Evolutionary conservation across 2,113 vertebrate species (phyloP), one percentile per base, ranked within the genome.

Genomic region (Vidua chalybeata): DNA sequence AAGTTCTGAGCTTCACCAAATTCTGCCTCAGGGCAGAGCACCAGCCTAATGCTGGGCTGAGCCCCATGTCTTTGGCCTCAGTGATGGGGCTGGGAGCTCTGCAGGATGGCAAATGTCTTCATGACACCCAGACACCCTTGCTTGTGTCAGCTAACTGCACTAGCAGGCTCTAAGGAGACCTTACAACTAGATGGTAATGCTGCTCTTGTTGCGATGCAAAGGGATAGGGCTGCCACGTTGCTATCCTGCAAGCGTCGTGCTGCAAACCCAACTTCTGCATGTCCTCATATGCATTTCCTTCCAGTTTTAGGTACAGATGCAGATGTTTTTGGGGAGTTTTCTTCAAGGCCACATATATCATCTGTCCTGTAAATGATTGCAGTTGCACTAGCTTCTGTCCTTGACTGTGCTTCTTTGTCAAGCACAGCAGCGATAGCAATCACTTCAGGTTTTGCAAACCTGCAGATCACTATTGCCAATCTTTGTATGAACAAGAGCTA

Each of bases 391-490:
- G 51, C 82, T 87, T 67, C 87, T 93, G 94, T 97, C 94, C 93
- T 94, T 96, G 91, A 71, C 89, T 75, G 87, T 93, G 62, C 51
- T 94, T 94, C 91, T 96, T 87, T 89, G 84, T 95, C 94, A 96
- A 91, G 74, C 4, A 2, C 2, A 1, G 78, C 78, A 59, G 87
- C 0, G 87, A 96, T 88, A 96, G 86, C 76, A 86, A 96, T 96
- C 84, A 73, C 64, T 85, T 35, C 24, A 7, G 48, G 87, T 89
- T 94, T 83, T 91, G 93, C 84, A 93, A 90, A 80, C 79, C 85
- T 77, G 91, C 68, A 84, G 82, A 94, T 89, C 91, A 54, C 93
- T 61, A 23, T 35, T 94, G 91, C 81, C 89, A 76, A 87, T 93
- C 91, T 97, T 79, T 33, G 26, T 82, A 56, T 56, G 74, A 96